Base-by-base conservation (phyloP, 2,888 invertebrate genomes). In the Drosophila histrio region DNA sequence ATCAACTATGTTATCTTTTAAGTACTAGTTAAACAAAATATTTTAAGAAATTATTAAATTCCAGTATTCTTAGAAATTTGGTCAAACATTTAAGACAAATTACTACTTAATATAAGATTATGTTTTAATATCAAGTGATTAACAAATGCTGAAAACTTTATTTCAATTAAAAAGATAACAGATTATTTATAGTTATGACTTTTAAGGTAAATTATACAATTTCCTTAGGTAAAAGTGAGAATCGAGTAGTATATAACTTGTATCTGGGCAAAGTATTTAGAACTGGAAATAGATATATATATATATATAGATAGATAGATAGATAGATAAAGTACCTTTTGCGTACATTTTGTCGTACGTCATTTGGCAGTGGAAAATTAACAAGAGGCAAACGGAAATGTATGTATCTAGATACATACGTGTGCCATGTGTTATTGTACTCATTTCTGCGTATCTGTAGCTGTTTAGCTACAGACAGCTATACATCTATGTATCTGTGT, bases 321-420 rank as follows among this genome's bases (percentile, higher is more conserved):
- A 13, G 15, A 7, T 8, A 47, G 22, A 34, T 30, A 30, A 21
- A 30, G 26, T 43, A 43, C 7, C 43, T 26, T 43, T 43, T 19
- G 44, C 21, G 36, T 8, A 38, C 13, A n/a, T 19, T 19, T 28
- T 39, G 36, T 47, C 41, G 34, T 28, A 47, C 58, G 39, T 47
- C 64, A 71, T 71, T 69, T 71, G 65, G 58, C 66, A 72, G 36
- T 65, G 59, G 49, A 36, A 49, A 62, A 43, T 54, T 21, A 66
- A 56, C 39, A 41, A 22, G 36, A 50, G 43, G 15, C 24, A 15
- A 58, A 60, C 44, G 66, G 52, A 69, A 62, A 57, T 38, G 13
- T 13, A 11, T 30, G 34, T 47, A 43, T 54, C 32, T 63, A 44
- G 32, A 56, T 47, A 41, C 13, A 39, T 24, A 46, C 24, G 44